Evolutionary conservation across 2,113 vertebrate genomes (phyloP).

Genomic region (Festucalex cinctus): DNA sequence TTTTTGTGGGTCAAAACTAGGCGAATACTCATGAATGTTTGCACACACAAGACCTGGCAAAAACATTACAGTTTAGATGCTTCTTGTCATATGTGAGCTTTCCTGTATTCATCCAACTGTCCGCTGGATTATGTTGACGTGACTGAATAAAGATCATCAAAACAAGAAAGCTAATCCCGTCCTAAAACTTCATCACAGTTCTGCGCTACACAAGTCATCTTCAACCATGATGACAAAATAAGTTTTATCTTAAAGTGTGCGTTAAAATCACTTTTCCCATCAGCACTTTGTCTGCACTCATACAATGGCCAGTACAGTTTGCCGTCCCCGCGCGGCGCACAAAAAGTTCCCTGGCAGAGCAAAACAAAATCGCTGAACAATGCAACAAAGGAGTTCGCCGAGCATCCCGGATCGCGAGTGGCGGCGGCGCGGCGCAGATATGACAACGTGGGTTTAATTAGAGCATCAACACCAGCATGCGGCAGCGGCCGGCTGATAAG

Average conservation of each 20-base stretch:
- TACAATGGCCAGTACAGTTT: conserved; percentile 11
- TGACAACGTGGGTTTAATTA: conserved; percentile 67
- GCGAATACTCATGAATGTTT: too few species aligned
- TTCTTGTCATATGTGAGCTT: too few species aligned
- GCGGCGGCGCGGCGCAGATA: conserved; percentile 36
- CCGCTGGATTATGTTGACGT: too few species aligned
- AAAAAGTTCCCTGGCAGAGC: not conserved
- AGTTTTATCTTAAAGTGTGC: not conserved
- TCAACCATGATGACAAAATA: not conserved
- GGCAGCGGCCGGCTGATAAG: conserved; percentile 67
- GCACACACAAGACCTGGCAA: too few species aligned
- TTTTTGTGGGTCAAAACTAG: too few species aligned
- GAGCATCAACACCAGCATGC: conserved; percentile 57
- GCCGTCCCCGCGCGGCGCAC: not conserved
- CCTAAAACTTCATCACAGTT: not conserved
- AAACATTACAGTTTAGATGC: too few species aligned
- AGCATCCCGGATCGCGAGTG: conserved; percentile 26
- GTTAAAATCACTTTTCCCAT: not conserved
- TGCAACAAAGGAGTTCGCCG: not conserved
- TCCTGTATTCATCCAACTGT: too few species aligned
- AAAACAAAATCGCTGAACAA: conserved; percentile 13
- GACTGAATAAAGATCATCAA: too few species aligned
- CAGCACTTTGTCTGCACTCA: conserved; percentile 2
- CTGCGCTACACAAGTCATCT: not conserved
- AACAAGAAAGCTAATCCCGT: not conserved